phyloP scores from a whole-genome alignment of 2,113 vertebrate genomes.

The Typhlomys cinereus region DNA sequence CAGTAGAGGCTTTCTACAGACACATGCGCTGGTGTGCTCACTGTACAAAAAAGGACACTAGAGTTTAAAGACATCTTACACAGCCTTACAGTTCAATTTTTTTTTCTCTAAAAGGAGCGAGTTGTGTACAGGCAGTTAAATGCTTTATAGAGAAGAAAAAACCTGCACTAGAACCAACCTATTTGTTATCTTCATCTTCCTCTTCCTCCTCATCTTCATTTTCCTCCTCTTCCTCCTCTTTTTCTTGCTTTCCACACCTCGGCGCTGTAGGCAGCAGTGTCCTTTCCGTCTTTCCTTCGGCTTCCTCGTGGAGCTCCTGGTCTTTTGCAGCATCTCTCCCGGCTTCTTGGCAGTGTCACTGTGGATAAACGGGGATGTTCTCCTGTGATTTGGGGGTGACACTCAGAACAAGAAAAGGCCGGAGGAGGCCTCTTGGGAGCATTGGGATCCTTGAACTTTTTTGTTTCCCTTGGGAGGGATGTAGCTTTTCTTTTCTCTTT shows the following conservation, averaged over 20 bases:
- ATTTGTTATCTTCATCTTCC: too few relatives aligned
- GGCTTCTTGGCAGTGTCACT: background rate
- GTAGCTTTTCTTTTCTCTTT: background rate
- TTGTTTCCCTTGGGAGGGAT: background rate
- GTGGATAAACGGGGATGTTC: background rate
- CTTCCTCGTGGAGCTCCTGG: background rate
- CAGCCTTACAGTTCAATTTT: too few relatives aligned
- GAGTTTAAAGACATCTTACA: background rate
- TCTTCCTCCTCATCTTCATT: background rate
- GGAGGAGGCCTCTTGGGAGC: background rate
- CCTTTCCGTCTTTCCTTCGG: too few relatives aligned
- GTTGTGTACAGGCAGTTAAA: background rate
- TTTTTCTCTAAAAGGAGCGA: background rate
- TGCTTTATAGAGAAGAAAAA: background rate
- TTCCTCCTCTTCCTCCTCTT: background rate
- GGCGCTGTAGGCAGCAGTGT: too few relatives aligned
- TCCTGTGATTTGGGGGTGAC: accelerated
- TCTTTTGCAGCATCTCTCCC: too few relatives aligned
- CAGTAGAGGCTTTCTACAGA: background rate
- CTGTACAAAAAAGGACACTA: background rate
- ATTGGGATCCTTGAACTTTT: background rate
- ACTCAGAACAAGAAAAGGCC: background rate
- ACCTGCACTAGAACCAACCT: background rate
- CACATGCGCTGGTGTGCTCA: background rate
- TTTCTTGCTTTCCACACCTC: background rate